phyloP scores from a whole-genome alignment of 2,888 invertebrate species.

The Tetropium fuscum region DNA sequence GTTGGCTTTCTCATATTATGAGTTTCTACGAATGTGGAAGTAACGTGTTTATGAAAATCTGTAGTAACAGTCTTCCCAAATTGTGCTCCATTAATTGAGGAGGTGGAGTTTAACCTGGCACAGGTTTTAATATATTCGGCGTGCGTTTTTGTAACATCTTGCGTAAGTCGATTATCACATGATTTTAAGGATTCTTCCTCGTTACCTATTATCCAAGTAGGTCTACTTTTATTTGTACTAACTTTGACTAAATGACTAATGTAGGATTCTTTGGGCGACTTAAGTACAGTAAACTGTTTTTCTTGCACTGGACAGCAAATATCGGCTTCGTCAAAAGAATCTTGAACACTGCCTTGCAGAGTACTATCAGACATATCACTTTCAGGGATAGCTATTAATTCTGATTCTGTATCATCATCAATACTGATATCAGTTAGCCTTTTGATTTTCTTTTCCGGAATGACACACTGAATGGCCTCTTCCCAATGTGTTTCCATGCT shows the following conservation, averaged over 20 bases:
- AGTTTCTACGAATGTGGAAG: constrained; percentile 55
- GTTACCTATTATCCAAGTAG: constrained; percentile 71
- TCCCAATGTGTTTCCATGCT: constrained; percentile 80
- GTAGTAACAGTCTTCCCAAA: constrained; percentile 59
- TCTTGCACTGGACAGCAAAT: constrained; percentile 37
- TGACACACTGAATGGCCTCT: constrained; percentile 69
- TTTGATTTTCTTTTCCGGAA: constrained; percentile 56
- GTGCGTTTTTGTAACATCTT: constrained; percentile 69
- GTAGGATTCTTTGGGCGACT: constrained; percentile 51
- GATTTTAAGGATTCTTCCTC: constrained; percentile 68
- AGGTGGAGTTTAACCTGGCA: constrained; percentile 55
- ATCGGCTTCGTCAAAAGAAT: constrained; percentile 61
- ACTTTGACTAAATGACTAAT: constrained; percentile 50
- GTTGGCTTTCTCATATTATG: constrained; percentile 64
- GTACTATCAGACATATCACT: constrained; percentile 90
- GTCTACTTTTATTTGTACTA: constrained; percentile 61
- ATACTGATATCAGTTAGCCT: constrained; percentile 58
- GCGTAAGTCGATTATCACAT: constrained; percentile 67
- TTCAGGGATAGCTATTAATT: constrained; percentile 90
- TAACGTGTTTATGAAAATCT: constrained; percentile 58
- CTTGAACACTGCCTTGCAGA: constrained; percentile 76
- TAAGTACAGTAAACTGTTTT: constrained; percentile 46
- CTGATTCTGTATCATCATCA: constrained; percentile 89
- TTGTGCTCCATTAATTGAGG: constrained; percentile 55
- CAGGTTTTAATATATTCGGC: constrained; percentile 59